Base-by-base conservation (phyloP, 2,888 invertebrate genomes). In the Chironomus tentans region DNA sequence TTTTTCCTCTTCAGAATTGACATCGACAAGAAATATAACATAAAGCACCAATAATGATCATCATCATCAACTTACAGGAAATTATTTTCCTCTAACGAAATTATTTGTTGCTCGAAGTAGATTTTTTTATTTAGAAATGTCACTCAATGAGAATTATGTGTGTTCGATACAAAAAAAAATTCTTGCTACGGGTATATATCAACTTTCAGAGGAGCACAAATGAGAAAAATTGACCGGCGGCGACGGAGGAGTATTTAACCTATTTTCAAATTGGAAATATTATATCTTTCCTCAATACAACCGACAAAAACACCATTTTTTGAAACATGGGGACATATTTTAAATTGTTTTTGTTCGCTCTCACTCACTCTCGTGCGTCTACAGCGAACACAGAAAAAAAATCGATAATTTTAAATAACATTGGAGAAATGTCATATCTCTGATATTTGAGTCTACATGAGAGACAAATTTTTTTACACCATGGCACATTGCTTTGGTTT, bases 261-360 rank as follows among this genome's bases (percentile, higher is more conserved):
- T 72, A 72, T 72, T 72, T 72, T 38, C 62, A 62, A 72, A 38
- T 72, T 56, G 56, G 72, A 72, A 72, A 72, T 62, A n/a, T 50
- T 56, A 72, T 72, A 72, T 72, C 72, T 72, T 72, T 72, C 38
- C 13, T 13, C 71, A 22, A 21, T 50, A 12, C 56, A 71, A 56
- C 56, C 56, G 56, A 56, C 15, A 56, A 56, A 56, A 56, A 18
- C 18, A 18, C 18, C 18, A 56, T 56, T 56, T 56, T 56, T 56
- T 18, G 65, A 18, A 56, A 24, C 21, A 65, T 24, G 24, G 65
- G 13, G 65, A 65, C 21, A 65, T 65, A 65, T 65, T 65, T 65
- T 24, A 65, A 65, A 65, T 56, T 56, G 56, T 56, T 56, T 56
- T 56, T 18, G n/a, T 18, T 56, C 18, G n/a, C 65, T 65, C 22